Base-by-base conservation (phyloP, 2,888 invertebrate species). In the Siphlonurus alternatus region DNA sequence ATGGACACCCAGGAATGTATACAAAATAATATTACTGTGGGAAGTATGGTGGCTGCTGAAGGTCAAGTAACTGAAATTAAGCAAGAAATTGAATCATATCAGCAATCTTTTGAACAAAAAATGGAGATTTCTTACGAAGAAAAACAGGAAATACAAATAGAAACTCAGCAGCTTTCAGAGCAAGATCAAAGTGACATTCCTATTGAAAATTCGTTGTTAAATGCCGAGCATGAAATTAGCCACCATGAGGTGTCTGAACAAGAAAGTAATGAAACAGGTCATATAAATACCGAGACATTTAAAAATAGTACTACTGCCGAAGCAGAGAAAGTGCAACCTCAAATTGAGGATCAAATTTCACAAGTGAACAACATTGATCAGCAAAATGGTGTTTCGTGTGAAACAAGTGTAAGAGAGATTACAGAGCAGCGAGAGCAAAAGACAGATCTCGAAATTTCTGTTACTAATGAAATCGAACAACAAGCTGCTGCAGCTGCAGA, bases 1-100 rank as follows among this genome's bases (percentile, higher is more conserved):
- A 62, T 53, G 18, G 51, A 62, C 20, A n/a, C 24, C 22, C 60
- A 60, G 15, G 60, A 60, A 60, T 23, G n/a, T 19, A 60, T n/a
- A 3, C 20, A 59, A 22, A 53, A n/a, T 1, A 18, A 53, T n/a
- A 18, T 1, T n/a, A 19, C 23, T 15, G 23, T 2, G 20, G 61
- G 51, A 25, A 19, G 22, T 2, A 61, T 22, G 18, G 20, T 51
- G 38, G 23, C 23, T 59, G 59, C 38, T 22, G 20, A 18, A 38
- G 63, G 38, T 2, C 38, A 59, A 1, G 51, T 24, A 20, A 22
- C 51, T 38, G 59, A 59, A 38, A 22, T 18, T 10, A 18, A 63
- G 51, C 59, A 59, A 51, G 7, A 18, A 38, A 10, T 38, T n/a
- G n/a, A n/a, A n/a, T n/a, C n/a, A n/a, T n/a, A n/a, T n/a, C n/a